Conservation (phyloP, 1,140 invertebrate species). For the Caenorhabditis elegans region DNA sequence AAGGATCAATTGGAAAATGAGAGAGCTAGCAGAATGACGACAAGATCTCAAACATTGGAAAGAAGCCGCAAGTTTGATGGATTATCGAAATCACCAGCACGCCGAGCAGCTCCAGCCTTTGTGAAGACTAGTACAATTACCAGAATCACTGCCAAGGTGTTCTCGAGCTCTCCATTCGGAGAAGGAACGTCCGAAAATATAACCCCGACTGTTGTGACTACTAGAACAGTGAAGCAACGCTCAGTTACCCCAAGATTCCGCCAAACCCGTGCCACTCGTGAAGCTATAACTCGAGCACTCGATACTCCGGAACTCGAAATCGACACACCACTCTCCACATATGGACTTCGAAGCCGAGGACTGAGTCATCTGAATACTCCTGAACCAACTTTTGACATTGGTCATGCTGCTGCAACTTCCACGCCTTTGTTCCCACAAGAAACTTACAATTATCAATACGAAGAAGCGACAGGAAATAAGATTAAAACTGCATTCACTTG, state of each 20-base stretch:
- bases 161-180: background rate
- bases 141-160: background rate
- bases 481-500: background rate
- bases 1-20: constrained; percentile 7
- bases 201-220: background rate
- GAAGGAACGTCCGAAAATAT: background rate
- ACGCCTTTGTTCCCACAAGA: background rate
- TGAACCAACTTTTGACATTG: background rate
- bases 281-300: background rate
- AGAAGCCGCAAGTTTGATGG: background rate
- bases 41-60: background rate
- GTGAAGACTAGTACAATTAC: background rate
- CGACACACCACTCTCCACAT: background rate
- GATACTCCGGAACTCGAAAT: background rate
- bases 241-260: background rate
- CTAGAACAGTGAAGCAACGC: background rate
- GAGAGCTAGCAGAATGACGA: background rate
- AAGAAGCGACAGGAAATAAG: background rate
- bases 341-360: background rate
- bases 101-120: background rate
- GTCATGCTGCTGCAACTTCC: background rate
- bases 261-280: background rate
- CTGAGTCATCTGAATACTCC: background rate
- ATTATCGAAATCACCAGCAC: background rate
- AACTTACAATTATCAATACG: background rate